Evolutionary conservation across 2,113 vertebrate species (phyloP).

Genomic region (Coptodon rendalli): DNA sequence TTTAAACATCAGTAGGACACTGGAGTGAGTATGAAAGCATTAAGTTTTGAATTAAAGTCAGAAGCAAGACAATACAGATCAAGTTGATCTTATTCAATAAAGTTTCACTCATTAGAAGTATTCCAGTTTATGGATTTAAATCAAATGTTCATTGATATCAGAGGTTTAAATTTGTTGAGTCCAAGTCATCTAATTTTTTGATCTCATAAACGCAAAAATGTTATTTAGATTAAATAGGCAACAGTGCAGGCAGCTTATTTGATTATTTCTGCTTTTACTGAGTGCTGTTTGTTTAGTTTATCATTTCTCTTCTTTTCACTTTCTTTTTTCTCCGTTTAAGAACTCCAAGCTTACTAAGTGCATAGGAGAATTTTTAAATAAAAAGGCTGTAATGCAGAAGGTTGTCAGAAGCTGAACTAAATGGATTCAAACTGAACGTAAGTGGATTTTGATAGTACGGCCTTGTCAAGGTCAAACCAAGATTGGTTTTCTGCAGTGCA

Average conservation of each 20-base stretch:
- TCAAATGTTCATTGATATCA: neutral
- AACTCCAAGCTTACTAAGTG: neutral
- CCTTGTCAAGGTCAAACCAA: constrained; percentile 47
- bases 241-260: neutral
- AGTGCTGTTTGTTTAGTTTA: neutral
- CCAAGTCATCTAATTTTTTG: neutral
- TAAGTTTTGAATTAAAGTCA: neutral
- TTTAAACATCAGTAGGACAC: neutral
- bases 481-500: neutral
- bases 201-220: neutral
- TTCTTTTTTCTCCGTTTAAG: neutral
- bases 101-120: neutral
- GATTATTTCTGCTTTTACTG: neutral
- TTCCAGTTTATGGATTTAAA: neutral
- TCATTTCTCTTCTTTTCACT: neutral
- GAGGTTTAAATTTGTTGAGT: neutral
- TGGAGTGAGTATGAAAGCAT: neutral
- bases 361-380: constrained; percentile 16
- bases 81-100: neutral
- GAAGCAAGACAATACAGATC: neutral
- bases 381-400: constrained; percentile 23
- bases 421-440: constrained; percentile 52
- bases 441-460: constrained; percentile 52
- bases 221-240: neutral
- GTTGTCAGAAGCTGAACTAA: constrained; percentile 53